Evolutionary conservation across 2,797 vertebrate genomes (phyloP), one percentile per base, ranked within the genome.

Genomic region (Malurus splendens): DNA sequence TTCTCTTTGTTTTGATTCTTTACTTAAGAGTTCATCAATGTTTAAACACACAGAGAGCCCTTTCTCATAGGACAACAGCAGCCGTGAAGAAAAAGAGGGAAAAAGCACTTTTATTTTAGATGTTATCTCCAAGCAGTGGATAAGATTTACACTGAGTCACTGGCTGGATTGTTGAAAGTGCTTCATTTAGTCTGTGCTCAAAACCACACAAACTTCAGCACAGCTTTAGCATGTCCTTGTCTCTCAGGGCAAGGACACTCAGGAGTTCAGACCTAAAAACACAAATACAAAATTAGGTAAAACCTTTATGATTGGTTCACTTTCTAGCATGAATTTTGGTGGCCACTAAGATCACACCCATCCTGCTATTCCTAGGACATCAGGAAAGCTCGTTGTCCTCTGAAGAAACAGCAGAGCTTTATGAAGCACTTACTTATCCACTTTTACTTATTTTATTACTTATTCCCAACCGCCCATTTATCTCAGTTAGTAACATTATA

Each of bases 1-100:
- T n/a, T 0, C 38, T 24, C 39, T 91, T 83, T 93, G 75, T 92
- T 95, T 92, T 90, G 90, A 70, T 87, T 88, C 88, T 94, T 91
- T 90, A 79, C 77, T 90, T 88, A 82, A 73, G 78, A 92, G 92
- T 87, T 92, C 71, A 93, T 92, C 67, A 71, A 20, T 39, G 3
- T 86, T 86, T 87, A 92, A 90, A 93, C 36, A 73, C 51, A 75
- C 30, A 89, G 70, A 81, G 28, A 78, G 52, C 14, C 38, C 48
- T 89, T 92, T 86, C 84, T 95, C 39, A 56, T 7, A 92, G 45
- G 73, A 85, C 59, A 89, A n/a, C 27, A 50, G 42, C 0, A 0
- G 36, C 44, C 3, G 2, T 10, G 32, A 50, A 70, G 52, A 44
- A 89, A 89, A 70, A 57, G 51, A 61, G 62, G 8, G 54, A 47